Evolutionary conservation across 2,113 vertebrate genomes (phyloP).

Genomic region (Pelecanus crispus): DNA sequence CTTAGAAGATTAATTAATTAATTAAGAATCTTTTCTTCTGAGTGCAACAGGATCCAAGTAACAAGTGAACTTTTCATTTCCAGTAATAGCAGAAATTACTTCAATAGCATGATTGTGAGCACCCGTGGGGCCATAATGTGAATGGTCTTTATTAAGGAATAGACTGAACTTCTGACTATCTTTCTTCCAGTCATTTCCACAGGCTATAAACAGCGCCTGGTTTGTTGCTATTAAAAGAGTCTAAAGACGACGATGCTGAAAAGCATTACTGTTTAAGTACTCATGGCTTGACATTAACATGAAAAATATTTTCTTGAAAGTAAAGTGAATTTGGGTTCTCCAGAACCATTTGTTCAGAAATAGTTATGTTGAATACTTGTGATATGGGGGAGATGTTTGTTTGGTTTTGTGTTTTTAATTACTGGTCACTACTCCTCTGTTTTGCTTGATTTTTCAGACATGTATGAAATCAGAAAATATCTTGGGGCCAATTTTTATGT

Average conservation of each 20-base stretch:
- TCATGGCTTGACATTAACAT: constrained; percentile 3
- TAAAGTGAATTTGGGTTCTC: neutral
- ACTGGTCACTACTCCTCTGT: neutral
- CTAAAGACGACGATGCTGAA: constrained; percentile 27
- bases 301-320: constrained; percentile 40
- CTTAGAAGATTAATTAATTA: constrained; percentile 56
- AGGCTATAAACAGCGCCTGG: constrained; percentile 59
- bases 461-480: neutral
- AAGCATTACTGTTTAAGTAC: constrained; percentile 44
- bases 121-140: constrained; percentile 48
- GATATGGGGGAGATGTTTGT: neutral
- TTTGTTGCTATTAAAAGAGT: constrained; percentile 53
- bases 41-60: constrained; percentile 55
- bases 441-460: neutral
- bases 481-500: neutral
- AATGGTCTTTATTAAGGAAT: constrained; percentile 58
- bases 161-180: constrained; percentile 59
- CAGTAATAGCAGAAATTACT: constrained; percentile 60
- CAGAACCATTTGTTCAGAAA: neutral
- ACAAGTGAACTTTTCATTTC: constrained; percentile 67
- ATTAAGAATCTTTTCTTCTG: constrained; percentile 52
- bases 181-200: constrained; percentile 58
- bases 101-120: constrained; percentile 65
- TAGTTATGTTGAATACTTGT: neutral
- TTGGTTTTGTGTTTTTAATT: neutral